Percentiles rank a stretch among this genome's conserved stretches.
These are phyloP conservation scores for Aplysina aerophoba DNA, from an alignment of 37 sponge, comb jelly and placozoan species.

Conservation along the genomic window DNA sequence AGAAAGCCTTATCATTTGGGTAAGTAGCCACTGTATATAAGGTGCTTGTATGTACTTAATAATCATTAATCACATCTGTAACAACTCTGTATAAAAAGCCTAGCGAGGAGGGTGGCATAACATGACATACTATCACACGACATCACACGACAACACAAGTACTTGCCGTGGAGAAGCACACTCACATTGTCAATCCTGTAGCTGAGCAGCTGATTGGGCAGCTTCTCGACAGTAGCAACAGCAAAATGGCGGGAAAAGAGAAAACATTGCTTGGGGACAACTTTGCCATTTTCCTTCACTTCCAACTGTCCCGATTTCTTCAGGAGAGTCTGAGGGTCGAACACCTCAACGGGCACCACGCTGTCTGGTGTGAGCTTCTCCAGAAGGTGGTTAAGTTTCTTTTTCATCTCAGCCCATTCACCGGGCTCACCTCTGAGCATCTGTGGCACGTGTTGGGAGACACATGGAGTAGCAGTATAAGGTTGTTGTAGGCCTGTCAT, in stretches of 20 bases:
- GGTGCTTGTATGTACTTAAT: no score
- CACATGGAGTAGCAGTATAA: neutral
- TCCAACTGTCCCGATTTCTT: constrained; percentile 55
- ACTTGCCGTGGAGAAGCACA: constrained; percentile 18
- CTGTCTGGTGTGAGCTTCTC: constrained; percentile 63
- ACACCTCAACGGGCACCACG: constrained; percentile 72
- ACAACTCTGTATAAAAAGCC: no score
- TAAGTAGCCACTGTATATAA: no score
- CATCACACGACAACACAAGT: constrained; percentile 22
- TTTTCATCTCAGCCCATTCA: constrained; percentile 61
- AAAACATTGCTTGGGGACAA: constrained; percentile 49
- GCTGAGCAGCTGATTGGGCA: neutral
- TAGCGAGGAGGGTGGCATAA: no score
- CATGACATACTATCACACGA: no score
- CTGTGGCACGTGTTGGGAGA: constrained; percentile 26
- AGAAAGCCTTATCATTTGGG: no score
- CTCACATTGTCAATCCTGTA: constrained; percentile 19
- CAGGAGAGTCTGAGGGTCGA: constrained; percentile 58
- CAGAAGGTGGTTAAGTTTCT: constrained; percentile 63
- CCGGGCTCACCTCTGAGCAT: constrained; percentile 50
- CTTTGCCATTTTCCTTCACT: constrained; percentile 55
- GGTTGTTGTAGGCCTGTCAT: neutral
- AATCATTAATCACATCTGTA: no score
- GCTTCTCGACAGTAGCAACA: constrained; percentile 32
- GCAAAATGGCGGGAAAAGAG: constrained; percentile 73